Conservation (phyloP, 2,888 invertebrate genomes). For the Epistrophe eligans region DNA sequence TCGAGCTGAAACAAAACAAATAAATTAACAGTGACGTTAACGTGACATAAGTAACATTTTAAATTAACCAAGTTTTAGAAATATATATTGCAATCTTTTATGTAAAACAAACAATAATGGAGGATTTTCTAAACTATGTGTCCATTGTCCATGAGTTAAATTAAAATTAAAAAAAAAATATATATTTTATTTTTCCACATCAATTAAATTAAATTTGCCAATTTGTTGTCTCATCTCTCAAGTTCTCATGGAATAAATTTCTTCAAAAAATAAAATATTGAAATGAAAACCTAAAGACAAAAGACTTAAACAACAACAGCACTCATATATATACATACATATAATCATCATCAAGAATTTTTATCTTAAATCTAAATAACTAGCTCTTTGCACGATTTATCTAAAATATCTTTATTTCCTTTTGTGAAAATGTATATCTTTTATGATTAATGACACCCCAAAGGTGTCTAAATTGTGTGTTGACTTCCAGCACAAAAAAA, state of each 20-base stretch:
- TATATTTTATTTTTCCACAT: not conserved
- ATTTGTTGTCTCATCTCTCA: not conserved
- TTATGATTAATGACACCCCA: conserved; percentile 58
- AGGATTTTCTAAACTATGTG: not conserved
- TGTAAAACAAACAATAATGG: conserved; percentile 14
- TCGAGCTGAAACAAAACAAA: not conserved
- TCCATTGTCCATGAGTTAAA: conserved; percentile 5
- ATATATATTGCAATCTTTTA: not conserved
- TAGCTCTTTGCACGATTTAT: conserved; percentile 7
- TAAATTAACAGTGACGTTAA: not conserved
- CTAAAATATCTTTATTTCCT: conserved; percentile 41
- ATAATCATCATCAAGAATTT: conserved; percentile 23
- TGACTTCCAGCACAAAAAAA: conserved; percentile 15
- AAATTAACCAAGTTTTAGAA: not conserved
- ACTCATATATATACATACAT: not conserved
- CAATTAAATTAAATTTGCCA: not conserved
- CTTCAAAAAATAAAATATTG: not conserved
- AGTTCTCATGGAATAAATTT: conserved; percentile 22
- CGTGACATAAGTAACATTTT: not conserved
- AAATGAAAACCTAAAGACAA: not conserved
- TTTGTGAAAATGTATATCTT: not conserved
- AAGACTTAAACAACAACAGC: not conserved
- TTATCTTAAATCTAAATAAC: conserved; percentile 31
- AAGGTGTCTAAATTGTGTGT: conserved; percentile 46
- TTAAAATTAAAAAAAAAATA: not conserved